These are phyloP conservation scores for Sphaerophoria taeniata DNA, from an alignment of 2,888 invertebrate species.

Conservation along the genomic window DNA sequence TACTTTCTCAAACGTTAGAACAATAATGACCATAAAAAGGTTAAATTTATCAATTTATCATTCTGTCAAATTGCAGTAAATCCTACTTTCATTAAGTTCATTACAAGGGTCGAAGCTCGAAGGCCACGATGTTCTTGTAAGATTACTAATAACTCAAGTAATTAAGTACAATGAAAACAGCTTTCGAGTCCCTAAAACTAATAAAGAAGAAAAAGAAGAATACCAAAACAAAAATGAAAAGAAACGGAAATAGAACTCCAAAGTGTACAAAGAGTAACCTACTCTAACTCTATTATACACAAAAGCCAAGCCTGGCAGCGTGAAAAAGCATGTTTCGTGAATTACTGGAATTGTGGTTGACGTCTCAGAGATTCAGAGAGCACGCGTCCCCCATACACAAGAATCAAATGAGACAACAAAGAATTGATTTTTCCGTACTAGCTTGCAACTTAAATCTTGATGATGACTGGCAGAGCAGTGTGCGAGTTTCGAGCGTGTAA, in stretches of 20 bases:
- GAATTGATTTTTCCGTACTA: constrained; percentile 70
- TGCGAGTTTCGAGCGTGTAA: too few relatives aligned
- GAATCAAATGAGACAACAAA: constrained; percentile 71
- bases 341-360: constrained; percentile 64
- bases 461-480: neutral
- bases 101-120: constrained; percentile 29
- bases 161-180: constrained; percentile 52
- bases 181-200: constrained; percentile 40
- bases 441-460: constrained; percentile 37
- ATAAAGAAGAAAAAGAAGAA: constrained; percentile 31
- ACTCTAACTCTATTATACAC: constrained; percentile 35
- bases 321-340: constrained; percentile 58
- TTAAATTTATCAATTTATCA: neutral
- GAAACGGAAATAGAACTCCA: constrained; percentile 21
- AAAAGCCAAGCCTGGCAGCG: constrained; percentile 43
- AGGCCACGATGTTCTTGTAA: constrained; percentile 14
- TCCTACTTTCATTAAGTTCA: neutral
- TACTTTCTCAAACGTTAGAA: too few relatives aligned
- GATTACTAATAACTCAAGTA: neutral
- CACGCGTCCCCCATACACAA: constrained; percentile 28
- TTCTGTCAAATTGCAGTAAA: neutral
- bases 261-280: constrained; percentile 37
- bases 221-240: neutral
- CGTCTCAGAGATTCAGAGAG: constrained; percentile 52
- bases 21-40: neutral